Percentiles rank a stretch among this genome's conserved stretches.
These are phyloP conservation scores for Asbolus verrucosus DNA, from an alignment of 1,140 invertebrate species.

Conservation along the genomic window DNA sequence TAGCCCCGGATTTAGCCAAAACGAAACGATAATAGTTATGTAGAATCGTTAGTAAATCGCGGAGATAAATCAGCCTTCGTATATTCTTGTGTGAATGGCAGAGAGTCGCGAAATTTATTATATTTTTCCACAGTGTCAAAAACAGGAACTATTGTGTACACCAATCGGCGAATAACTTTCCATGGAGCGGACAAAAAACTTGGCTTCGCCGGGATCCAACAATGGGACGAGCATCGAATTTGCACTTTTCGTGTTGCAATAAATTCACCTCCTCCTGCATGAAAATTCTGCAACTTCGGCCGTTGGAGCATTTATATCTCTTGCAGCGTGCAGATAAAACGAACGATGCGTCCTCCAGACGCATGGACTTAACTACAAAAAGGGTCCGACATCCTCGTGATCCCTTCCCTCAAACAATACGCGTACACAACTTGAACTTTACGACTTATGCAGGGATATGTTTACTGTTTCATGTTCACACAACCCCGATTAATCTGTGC, in stretches of 20 bases:
- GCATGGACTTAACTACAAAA: neutral
- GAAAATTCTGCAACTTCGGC: slow-evolving; percentile 29
- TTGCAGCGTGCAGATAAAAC: neutral
- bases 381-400: slow-evolving; percentile 2
- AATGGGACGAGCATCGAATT: neutral
- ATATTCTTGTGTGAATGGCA: neutral
- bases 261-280: slow-evolving; percentile 7
- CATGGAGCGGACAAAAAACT: neutral
- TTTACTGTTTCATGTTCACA: slow-evolving; percentile 16
- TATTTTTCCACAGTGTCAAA: slow-evolving; percentile 22
- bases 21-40: too few species aligned
- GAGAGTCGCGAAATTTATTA: slow-evolving; percentile 4
- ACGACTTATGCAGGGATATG: slow-evolving; percentile 19
- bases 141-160: slow-evolving; percentile 23
- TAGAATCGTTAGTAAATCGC: too few species aligned
- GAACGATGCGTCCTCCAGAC: slow-evolving; percentile 12
- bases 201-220: neutral
- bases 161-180: slow-evolving; percentile 3
- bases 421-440: slow-evolving; percentile 5
- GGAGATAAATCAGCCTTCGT: neutral
- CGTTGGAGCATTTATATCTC: neutral
- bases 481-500: slow-evolving; percentile 1
- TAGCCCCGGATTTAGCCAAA: neutral
- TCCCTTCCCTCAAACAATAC: slow-evolving; percentile 4
- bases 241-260: slow-evolving; percentile 17